A percentile compares a stretch with the other conserved stretches of the same genome.
These are phyloP conservation scores for Papilio polytes DNA, from an alignment of 1,140 invertebrate genomes.

Conservation along the genomic window DNA sequence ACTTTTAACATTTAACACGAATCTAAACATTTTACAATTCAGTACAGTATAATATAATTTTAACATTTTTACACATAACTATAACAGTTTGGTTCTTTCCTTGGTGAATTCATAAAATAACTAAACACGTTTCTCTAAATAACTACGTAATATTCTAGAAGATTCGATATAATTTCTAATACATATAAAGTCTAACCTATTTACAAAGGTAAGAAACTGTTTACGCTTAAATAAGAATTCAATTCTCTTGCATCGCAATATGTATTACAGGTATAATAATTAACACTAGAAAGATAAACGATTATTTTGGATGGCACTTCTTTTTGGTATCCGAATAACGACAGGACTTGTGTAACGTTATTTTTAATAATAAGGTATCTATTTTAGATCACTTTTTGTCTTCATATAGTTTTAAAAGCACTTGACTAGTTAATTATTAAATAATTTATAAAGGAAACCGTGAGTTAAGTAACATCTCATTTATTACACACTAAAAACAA, in stretches of 20 bases:
- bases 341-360: constrained; percentile 43
- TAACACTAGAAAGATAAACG: constrained; percentile 71
- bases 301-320: constrained; percentile 75
- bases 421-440: constrained; percentile 45
- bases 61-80: constrained; percentile 26
- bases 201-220: constrained; percentile 55
- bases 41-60: neutral
- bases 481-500: neutral
- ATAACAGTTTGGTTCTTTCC: constrained; percentile 35
- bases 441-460: neutral
- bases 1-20: constrained; percentile 17
- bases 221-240: constrained; percentile 74
- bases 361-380: constrained; percentile 53
- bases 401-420: constrained; percentile 46
- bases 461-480: constrained; percentile 15
- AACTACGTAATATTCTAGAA: constrained; percentile 31
- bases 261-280: constrained; percentile 62
- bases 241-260: constrained; percentile 83
- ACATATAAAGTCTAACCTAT: constrained; percentile 49
- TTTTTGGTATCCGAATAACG: constrained; percentile 51
- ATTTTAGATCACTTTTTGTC: constrained; percentile 79
- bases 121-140: neutral
- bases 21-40: constrained; percentile 12
- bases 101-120: constrained; percentile 27
- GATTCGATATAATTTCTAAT: constrained; percentile 44